Base-by-base conservation (phyloP, 2,888 invertebrate genomes). In the Trichopoda pennipes region DNA sequence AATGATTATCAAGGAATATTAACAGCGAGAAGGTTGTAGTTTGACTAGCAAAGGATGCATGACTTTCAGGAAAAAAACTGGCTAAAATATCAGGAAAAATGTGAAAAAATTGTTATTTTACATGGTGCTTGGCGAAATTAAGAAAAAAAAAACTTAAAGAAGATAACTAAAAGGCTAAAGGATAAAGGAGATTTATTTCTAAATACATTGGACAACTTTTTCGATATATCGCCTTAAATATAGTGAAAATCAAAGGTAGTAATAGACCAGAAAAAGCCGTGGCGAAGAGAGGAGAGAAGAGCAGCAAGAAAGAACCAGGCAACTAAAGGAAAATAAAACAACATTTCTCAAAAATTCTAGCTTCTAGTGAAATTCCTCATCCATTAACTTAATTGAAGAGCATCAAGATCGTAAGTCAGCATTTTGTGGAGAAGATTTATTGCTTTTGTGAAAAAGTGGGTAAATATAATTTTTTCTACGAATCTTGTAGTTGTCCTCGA, bases 71-170 rank as follows among this genome's bases (percentile, higher is more conserved):
- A 55, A 44, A 68, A 68, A 68, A 55, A 44, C 55, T 35, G 7
- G 42, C 73, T 61, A 60, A 73, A 61, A 61, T 53, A 73, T 73
- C 17, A 61, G 28, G 51, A 51, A 61, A 73, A 51, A 53, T 61
- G 61, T 61, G 51, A 23, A 73, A 51, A 61, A 23, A 51, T 55
- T 55, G 68, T 44, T 42, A 68, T 55, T 53, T 53, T 66, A 21
- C 53, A 66, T 19, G 38, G 55, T 44, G 68, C 44, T 55, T 68
- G 42, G 68, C 53, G 35, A 66, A 66, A 66, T 66, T 66, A 55
- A 44, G 55, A 68, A 68, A 68, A 55, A 68, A 64, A 64, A 32
- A 66, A 6, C 35, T n/a, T n/a, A n/a, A n/a, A n/a, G n/a, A n/a
- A n/a, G n/a, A n/a, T n/a, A n/a, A n/a, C n/a, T n/a, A n/a, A n/a